Conservation (phyloP, 2,797 vertebrate species). For the Sphenopsis melanotis region DNA sequence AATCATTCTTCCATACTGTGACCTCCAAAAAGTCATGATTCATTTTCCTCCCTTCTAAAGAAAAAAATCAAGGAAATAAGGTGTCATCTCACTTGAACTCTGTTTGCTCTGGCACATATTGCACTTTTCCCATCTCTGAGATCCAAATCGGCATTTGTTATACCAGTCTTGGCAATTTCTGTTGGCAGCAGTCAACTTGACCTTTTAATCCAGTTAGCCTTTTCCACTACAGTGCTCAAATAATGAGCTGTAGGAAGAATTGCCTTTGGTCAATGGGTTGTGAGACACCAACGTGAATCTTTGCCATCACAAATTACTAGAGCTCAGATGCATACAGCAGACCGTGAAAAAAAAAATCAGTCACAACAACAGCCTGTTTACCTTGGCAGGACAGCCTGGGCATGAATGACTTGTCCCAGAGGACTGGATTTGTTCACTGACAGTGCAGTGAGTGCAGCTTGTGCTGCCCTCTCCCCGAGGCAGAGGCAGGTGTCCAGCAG, state of each 20-base stretch:
- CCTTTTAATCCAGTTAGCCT: background rate
- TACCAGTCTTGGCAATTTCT: background rate
- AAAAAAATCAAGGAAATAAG: background rate
- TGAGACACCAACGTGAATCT: background rate
- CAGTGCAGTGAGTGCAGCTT: constrained; percentile 34
- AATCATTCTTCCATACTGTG: background rate
- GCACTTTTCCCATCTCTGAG: background rate
- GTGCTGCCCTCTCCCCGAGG: constrained; percentile 72
- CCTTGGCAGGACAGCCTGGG: background rate
- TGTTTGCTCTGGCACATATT: background rate
- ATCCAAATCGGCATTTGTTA: background rate
- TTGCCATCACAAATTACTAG: background rate
- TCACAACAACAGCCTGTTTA: background rate
- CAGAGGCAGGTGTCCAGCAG: constrained; percentile 73
- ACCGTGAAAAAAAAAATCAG: background rate
- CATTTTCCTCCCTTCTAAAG: background rate
- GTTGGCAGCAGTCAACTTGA: background rate
- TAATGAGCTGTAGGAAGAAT: background rate
- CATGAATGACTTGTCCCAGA: background rate
- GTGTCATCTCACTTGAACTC: background rate
- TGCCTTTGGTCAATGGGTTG: background rate
- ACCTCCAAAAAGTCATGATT: background rate
- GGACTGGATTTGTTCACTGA: background rate
- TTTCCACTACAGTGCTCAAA: background rate
- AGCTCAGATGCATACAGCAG: background rate